phyloP scores from a whole-genome alignment of 2,113 vertebrate species.

The Sinocyclocheilus anophthalmus region DNA sequence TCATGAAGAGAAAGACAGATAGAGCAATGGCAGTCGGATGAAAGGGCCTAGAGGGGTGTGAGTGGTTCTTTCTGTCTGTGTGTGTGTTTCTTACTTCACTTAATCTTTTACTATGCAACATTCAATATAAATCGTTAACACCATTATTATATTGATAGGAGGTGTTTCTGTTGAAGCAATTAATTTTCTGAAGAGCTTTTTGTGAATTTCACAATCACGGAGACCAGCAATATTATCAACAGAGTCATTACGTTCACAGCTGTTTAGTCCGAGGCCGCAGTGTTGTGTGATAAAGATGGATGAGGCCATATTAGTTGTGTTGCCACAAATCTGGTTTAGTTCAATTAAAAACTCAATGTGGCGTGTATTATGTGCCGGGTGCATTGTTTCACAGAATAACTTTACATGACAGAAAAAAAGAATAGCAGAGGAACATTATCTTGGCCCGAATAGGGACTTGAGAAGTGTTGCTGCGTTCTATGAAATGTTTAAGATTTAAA shows the following conservation, averaged over 20 bases:
- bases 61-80: background rate
- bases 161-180: conserved; percentile 18
- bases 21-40: conserved; percentile 3
- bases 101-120: background rate
- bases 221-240: conserved; percentile 29
- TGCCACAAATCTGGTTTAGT: conserved; percentile 9
- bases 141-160: background rate
- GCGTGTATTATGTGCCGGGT: background rate
- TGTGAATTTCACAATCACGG: conserved; percentile 2
- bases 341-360: background rate
- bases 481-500: background rate
- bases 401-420: background rate
- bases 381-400: background rate
- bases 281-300: conserved; percentile 34
- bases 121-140: background rate
- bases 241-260: conserved; percentile 26
- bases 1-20: conserved; percentile 19
- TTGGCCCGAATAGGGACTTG: background rate
- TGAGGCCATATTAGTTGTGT: background rate
- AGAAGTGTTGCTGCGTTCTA: background rate
- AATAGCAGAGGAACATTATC: background rate
- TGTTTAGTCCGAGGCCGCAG: conserved; percentile 14
- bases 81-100: background rate
- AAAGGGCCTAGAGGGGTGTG: conserved; percentile 1
- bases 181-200: conserved; percentile 19